phyloP scores from a whole-genome alignment of 1,140 invertebrate genomes.

The Drosophila bifasciata region DNA sequence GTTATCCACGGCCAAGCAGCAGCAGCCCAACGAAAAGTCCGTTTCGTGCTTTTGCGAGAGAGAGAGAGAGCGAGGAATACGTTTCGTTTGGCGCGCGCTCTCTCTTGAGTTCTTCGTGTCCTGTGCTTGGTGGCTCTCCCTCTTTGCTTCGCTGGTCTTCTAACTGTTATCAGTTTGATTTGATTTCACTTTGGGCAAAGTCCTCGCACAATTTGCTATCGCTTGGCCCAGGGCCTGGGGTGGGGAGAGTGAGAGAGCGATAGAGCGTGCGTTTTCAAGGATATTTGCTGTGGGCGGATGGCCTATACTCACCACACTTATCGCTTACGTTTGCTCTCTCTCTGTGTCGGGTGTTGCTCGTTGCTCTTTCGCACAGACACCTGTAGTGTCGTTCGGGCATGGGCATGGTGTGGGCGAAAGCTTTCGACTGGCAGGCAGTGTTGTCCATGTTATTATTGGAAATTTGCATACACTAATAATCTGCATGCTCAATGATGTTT shows the following conservation, averaged over 20 bases:
- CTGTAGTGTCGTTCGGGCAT: slow-evolving; percentile 49
- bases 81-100: neutral
- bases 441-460: slow-evolving; percentile 9
- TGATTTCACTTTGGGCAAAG: slow-evolving; percentile 55
- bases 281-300: slow-evolving; percentile 27
- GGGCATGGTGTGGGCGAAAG: slow-evolving; percentile 19
- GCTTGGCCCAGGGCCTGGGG: slow-evolving; percentile 63
- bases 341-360: slow-evolving; percentile 26
- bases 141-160: slow-evolving; percentile 15
- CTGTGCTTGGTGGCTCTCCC: slow-evolving; percentile 4
- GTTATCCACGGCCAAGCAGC: slow-evolving; percentile 59
- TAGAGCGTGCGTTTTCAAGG: slow-evolving; percentile 57
- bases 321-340: slow-evolving; percentile 45
- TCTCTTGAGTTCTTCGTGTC: slow-evolving; percentile 6
- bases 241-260: neutral
- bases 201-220: slow-evolving; percentile 71
- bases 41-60: slow-evolving; percentile 29
- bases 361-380: slow-evolving; percentile 45
- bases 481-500: too few species aligned
- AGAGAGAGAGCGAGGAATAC: too few species aligned
- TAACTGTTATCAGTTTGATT: slow-evolving; percentile 74
- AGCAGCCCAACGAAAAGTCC: slow-evolving; percentile 27
- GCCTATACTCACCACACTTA: slow-evolving; percentile 61
- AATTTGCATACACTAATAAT: slow-evolving; percentile 12
- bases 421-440: slow-evolving; percentile 35